Evolutionary conservation across 2,888 invertebrate species (phyloP), one percentile per base, ranked within the genome.

Genomic region (Drosophila neonasuta): DNA sequence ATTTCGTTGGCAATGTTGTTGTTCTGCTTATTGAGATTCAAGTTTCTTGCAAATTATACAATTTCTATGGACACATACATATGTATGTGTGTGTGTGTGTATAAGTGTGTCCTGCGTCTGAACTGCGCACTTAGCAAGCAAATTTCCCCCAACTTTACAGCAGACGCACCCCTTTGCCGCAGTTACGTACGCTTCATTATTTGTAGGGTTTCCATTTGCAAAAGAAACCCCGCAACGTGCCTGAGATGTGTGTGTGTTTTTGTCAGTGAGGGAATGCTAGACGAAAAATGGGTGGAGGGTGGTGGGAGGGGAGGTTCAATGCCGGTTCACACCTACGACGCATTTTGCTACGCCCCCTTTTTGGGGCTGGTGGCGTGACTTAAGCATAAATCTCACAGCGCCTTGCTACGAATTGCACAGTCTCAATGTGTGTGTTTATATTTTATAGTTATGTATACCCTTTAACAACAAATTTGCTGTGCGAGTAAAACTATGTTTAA

Each of bases 281-380:
- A 52, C 10, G 10, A 15, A 7, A 15, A 41, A 34, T 24, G 24
- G 24, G 1, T 6, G 6, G 6, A 2, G 3, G 20, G 9, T 8
- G 17, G 9, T 8, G n/a, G 52, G n/a, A 24, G 36, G 30, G 60
- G 45, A 13, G 36, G 42, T 32, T 50, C 48, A 62, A 55, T 59
- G 81, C 34, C 69, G 64, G 66, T 77, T 82, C 61, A 77, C 86
- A 80, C 83, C 67, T 79, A 72, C 68, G 58, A 72, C 77, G 77
- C 68, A 77, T 63, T 74, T 48, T 65, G 44, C 29, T 69, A 59
- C 59, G 50, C 65, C 75, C 58, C 61, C 52, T 32, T 55, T 60
- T 48, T 58, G 5, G 54, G 57, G 39, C 49, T 42, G 29, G 10
- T 34, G 45, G 15, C 60, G 60, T 50, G 49, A 63, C 50, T 15